phyloP scores from a whole-genome alignment of 2,113 vertebrate species.

The Eudyptes chrysolophus region DNA sequence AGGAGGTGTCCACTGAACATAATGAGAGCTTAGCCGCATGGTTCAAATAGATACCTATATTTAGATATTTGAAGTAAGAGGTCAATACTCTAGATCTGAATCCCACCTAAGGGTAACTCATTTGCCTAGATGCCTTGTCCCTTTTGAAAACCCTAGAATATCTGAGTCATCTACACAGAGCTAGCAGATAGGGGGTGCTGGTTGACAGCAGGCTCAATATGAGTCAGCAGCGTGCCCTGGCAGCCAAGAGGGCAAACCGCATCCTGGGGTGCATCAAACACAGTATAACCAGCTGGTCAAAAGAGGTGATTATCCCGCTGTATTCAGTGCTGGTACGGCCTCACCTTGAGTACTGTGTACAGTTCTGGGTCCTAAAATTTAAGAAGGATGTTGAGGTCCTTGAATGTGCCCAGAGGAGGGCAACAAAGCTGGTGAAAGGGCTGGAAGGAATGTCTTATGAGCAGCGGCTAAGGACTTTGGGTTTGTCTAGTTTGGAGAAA shows the following conservation, averaged over 20 bases:
- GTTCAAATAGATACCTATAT: background rate
- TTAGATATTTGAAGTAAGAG: background rate
- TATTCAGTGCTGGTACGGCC: background rate
- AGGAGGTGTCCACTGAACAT: background rate
- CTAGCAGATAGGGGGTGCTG: background rate
- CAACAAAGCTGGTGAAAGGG: background rate
- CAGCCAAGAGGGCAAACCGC: rapidly evolving
- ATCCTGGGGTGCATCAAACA: too few relatives aligned
- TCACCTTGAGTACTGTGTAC: background rate
- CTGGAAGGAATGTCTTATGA: background rate
- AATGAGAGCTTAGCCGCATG: background rate
- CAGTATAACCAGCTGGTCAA: background rate
- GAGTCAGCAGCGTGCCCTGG: background rate
- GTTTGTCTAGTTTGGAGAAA: background rate
- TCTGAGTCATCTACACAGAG: background rate
- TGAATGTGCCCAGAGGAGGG: background rate
- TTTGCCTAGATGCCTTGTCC: background rate
- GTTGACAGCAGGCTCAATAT: background rate
- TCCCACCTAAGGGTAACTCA: background rate
- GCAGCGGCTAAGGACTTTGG: background rate
- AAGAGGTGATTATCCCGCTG: background rate
- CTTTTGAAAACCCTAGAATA: background rate
- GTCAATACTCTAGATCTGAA: background rate
- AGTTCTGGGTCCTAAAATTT: background rate
- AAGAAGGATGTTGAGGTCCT: background rate